Conservation (phyloP, 2,113 vertebrate genomes). For the Istiophorus platypterus region DNA sequence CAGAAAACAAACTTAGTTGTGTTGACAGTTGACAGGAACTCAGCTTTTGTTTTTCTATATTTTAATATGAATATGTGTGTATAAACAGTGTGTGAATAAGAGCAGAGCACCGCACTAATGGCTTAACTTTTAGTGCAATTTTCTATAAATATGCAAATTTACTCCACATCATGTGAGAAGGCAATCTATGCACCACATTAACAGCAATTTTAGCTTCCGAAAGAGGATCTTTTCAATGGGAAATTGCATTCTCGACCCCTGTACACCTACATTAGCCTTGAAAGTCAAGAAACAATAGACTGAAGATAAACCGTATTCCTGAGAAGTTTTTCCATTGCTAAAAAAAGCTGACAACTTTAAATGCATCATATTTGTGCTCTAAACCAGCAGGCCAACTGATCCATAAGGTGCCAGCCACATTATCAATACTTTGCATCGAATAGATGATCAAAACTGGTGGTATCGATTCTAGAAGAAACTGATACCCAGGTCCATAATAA, state of each 20-base stretch:
- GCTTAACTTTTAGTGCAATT: constrained; percentile 68
- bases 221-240: constrained; percentile 55
- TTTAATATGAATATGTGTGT: constrained; percentile 25
- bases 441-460: constrained; percentile 7
- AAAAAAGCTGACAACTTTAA: constrained; percentile 44
- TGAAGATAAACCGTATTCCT: constrained; percentile 45
- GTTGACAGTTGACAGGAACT: constrained; percentile 66
- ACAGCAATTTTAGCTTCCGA: constrained; percentile 24
- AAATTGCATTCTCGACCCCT: constrained; percentile 58
- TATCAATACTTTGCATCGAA: constrained; percentile 26
- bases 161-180: constrained; percentile 55
- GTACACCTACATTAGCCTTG: constrained; percentile 31
- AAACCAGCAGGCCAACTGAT: constrained; percentile 43
- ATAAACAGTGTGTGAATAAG: not conserved
- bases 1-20: constrained; percentile 58
- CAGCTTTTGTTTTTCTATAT: constrained; percentile 51
- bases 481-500: constrained; percentile 17
- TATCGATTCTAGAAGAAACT: constrained; percentile 46
- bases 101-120: constrained; percentile 63
- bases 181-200: constrained; percentile 68
- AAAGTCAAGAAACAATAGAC: constrained; percentile 62
- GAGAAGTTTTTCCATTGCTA: constrained; percentile 33
- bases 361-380: not conserved
- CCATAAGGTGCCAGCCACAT: constrained; percentile 12
- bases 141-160: constrained; percentile 80